Evolutionary conservation across 1,140 invertebrate genomes (phyloP), one percentile per base, ranked within the genome.

Genomic region (Papilio aristodemus): DNA sequence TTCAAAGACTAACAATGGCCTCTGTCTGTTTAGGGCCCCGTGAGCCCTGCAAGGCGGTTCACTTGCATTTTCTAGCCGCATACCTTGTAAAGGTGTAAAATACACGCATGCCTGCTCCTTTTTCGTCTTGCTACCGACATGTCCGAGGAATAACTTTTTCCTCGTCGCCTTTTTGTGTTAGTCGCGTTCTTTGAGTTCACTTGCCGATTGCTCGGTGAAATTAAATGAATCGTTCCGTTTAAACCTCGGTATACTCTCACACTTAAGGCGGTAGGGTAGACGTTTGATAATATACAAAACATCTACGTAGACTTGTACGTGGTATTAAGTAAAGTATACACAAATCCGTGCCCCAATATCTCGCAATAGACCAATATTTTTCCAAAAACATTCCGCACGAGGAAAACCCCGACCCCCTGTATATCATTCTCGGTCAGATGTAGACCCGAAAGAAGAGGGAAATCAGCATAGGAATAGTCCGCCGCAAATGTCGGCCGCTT

Each of bases 391-490:
- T 84, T 87, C 77, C 71, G 76, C 70, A 75, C 75, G 79, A 76
- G 75, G 73, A 83, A 83, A 84, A 81, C 66, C 71, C 71, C 62
- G 64, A 70, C 67, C 81, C 77, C 71, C 68, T 78, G 78, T 91
- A 85, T 85, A 89, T 89, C 89, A 89, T 84, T 57, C 76, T 77
- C 81, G 80, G 81, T 78, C 86, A 87, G 88, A 89, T 91, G 89
- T 82, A 81, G 80, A 79, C 81, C 79, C 77, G 79, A 88, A 89
- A 88, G 87, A 90, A 84, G 86, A 86, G 76, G 78, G 80, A 80
- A 89, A 91, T 89, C 87, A 87, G 82, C 89, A 91, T 91, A 89
- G 89, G 81, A 91, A 91, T 91, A 67, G 87, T 85, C 76, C 80
- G 78, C 79, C 78, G 85, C 83, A 85, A 85, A 89, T 89, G 89